Evolutionary conservation across 2,113 vertebrate genomes (phyloP), one percentile per base, ranked within the genome.

Genomic region (Oncorhynchus tshawytscha): DNA sequence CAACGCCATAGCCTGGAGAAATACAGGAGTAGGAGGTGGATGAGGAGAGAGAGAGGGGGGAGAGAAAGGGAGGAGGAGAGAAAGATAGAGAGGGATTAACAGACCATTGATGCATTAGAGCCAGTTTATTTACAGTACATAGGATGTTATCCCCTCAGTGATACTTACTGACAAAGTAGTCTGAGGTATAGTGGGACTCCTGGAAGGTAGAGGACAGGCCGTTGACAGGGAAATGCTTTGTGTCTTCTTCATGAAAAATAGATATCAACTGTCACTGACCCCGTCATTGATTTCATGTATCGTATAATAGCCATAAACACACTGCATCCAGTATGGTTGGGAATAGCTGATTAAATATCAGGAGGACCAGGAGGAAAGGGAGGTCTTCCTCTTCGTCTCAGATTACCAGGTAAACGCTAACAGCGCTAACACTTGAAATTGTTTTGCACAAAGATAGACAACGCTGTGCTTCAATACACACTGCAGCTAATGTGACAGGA

Each of bases 121-220:
- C 16, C 8, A 69, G 20, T 22, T 4, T 34, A 3, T 22, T 13
- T 67, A 45, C 39, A 45, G 39, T 45, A 67, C 25, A 31, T 54
- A 54, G 25, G 25, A 11, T 69, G 8, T 45, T 20, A 9, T 18
- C 67, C 5, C 29, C 67, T 69, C 29, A 45, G 67, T 31, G n/a
- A 48, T 70, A 98, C 98, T 99, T 96, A 99, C 98, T 98, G 92
- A 97, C 96, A 93, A 97, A 97, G 93, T 98, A 99, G 92, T 98
- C 96, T 88, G 97, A 96, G 91, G 95, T 95, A 91, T 97, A 98
- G 82, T 96, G 95, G 82, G 96, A 97, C 90, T 99, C 98, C 80
- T 96, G 96, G 85, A 96, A 98, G 18, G 92, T 88, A 71, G 96
- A 91, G 82, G 84, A 96, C 86, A 94, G 90, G 87, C 96, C 96